phyloP scores from a whole-genome alignment of 2,113 vertebrate genomes.

The Nycticorax nycticorax region DNA sequence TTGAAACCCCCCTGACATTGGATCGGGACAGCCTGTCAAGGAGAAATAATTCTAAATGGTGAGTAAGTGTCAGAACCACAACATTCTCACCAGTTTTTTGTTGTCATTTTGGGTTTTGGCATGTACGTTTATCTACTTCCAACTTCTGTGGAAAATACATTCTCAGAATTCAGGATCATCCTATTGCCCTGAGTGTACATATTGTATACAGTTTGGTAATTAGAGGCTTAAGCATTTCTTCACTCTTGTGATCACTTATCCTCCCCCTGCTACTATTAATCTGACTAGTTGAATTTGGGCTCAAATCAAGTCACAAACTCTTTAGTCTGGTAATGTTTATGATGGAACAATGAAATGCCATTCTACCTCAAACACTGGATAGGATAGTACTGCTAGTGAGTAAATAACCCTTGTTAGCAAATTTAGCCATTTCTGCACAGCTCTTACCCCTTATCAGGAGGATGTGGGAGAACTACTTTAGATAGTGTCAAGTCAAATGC shows the following conservation, averaged over 20 bases:
- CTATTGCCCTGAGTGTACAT: background rate
- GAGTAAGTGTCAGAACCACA: background rate
- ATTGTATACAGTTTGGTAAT: background rate
- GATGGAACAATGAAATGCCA: background rate
- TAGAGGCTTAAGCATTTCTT: background rate
- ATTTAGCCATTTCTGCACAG: background rate
- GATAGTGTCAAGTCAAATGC: background rate
- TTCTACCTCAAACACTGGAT: background rate
- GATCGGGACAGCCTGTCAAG: background rate
- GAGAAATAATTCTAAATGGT: background rate
- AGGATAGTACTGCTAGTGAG: background rate
- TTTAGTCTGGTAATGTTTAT: background rate
- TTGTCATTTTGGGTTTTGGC: background rate
- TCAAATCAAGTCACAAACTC: background rate
- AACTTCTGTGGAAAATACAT: background rate
- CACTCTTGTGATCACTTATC: background rate
- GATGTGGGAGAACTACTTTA: background rate
- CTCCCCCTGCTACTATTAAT: background rate
- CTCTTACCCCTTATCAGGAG: background rate
- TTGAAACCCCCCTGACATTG: no score
- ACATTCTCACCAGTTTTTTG: background rate
- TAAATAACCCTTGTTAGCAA: background rate
- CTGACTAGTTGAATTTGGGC: background rate
- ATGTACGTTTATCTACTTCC: background rate
- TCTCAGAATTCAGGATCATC: background rate